Base-by-base conservation (phyloP, 2,888 invertebrate genomes). In the Rhogogaster chlorosoma region DNA sequence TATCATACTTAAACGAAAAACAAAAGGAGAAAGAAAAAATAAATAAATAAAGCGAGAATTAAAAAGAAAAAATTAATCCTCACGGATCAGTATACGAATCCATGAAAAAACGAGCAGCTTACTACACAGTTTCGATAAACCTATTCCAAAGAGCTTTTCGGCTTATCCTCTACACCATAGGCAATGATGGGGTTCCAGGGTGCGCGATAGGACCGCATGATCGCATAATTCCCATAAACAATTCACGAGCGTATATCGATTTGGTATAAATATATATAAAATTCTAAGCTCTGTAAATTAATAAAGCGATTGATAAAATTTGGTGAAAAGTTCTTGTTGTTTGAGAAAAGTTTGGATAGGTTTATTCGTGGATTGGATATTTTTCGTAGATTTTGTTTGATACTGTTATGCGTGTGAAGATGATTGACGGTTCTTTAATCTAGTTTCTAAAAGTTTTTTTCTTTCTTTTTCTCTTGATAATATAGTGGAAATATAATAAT, bases 91-190 rank as follows among this genome's bases (percentile, higher is more conserved):
- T 1, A 70, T 36, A n/a, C n/a, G 36, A n/a, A 36, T 36, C 70
- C 70, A 36, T 70, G 18, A 70, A 70, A 61, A 61, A 61, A 26
- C 61, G 61, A 61, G 61, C 9, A 61, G 61, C 61, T 61, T 61
- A 61, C 61, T 70, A 70, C 70, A 70, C 70, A 36, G n/a, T 36
- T 36, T 22, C 70, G 70, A 70, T 45, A 22, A 38, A 75, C 75
- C 75, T 75, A 45, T 75, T 45, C 12, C 45, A 38, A 45, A 26
- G 45, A 45, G 70, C 38, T 75, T 45, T 38, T 75, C 75, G 75
- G 45, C 75, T 75, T 75, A 75, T 78, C 78, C 32, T n/a, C 53
- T 53, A 45, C 78, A 78, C 32, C 78, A 45, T 78, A 53, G 38
- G 45, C 12, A 26, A 49, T 53, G 32, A 78, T 53, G 53, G n/a